Conservation (phyloP, 2,113 vertebrate genomes). For the Notiomystis cincta region DNA sequence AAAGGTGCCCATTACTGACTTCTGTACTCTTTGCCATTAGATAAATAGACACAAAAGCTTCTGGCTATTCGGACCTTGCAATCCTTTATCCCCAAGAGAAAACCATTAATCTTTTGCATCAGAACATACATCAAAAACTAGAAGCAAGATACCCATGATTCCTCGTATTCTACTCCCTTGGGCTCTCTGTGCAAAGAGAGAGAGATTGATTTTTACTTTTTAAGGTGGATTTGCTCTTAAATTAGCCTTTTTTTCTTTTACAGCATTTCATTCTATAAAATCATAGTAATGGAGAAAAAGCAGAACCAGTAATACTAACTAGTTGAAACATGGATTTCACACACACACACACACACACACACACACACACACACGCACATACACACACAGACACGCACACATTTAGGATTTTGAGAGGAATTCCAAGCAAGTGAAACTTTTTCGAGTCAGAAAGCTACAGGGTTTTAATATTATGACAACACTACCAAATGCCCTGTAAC, state of each 20-base stretch:
- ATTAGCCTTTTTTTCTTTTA: constrained; percentile 1
- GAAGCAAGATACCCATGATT: constrained; percentile 38
- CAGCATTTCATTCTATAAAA: neutral
- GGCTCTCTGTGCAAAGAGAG: neutral
- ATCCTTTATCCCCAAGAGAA: constrained; percentile 37
- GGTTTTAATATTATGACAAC: neutral
- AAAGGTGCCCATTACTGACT: constrained; percentile 25
- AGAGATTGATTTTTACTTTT: constrained; percentile 62
- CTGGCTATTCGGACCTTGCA: neutral
- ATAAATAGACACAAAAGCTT: constrained; percentile 38
- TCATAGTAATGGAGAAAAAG: neutral
- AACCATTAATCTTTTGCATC: constrained; percentile 47
- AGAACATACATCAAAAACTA: constrained; percentile 53
- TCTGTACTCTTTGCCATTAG: constrained; percentile 10
- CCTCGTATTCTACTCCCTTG: neutral
- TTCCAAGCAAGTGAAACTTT: neutral
- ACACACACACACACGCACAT: no score
- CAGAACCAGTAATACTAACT: neutral
- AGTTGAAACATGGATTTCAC: neutral
- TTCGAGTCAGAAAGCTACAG: neutral
- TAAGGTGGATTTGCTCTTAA: constrained; percentile 46
- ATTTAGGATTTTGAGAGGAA: neutral
- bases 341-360: accelerated
- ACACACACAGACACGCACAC: accelerated
- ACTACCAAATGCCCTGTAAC: neutral